Conservation (phyloP, 2,113 vertebrate genomes). For the Sminthopsis crassicaudata region DNA sequence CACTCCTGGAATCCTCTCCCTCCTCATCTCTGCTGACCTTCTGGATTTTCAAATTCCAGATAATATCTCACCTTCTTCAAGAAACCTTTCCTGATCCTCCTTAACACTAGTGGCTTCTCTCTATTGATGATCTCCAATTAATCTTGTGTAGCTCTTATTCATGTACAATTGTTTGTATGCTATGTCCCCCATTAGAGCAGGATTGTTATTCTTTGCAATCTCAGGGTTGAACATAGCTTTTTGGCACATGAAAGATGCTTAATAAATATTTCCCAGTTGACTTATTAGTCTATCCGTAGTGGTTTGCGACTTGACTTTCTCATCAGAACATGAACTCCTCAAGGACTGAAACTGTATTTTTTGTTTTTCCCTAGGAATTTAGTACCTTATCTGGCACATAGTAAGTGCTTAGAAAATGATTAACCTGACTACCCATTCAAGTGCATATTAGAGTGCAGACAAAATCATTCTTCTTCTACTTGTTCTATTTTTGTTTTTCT, state of each 20-base stretch:
- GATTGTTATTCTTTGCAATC: background rate
- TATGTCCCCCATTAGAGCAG: background rate
- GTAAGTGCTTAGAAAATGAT: background rate
- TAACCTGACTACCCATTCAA: background rate
- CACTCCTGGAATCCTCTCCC: background rate
- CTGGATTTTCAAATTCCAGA: background rate
- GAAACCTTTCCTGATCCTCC: background rate
- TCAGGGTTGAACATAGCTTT: too few species aligned
- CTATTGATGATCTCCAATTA: background rate
- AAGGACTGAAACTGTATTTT: background rate
- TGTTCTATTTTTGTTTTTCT: background rate
- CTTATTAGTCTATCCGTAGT: background rate
- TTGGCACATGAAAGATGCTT: background rate
- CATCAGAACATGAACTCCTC: background rate
- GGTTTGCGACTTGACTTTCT: background rate
- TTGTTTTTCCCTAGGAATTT: background rate
- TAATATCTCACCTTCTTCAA: background rate
- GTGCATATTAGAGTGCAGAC: background rate
- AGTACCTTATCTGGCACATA: background rate
- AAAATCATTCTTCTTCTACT: background rate
- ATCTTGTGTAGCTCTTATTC: background rate
- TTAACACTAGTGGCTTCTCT: background rate
- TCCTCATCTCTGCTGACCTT: background rate
- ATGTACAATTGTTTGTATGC: background rate
- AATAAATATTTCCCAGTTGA: background rate